Evolutionary conservation across 2,113 vertebrate genomes (phyloP), one percentile per base, ranked within the genome.

Genomic region (Isurus oxyrinchus): DNA sequence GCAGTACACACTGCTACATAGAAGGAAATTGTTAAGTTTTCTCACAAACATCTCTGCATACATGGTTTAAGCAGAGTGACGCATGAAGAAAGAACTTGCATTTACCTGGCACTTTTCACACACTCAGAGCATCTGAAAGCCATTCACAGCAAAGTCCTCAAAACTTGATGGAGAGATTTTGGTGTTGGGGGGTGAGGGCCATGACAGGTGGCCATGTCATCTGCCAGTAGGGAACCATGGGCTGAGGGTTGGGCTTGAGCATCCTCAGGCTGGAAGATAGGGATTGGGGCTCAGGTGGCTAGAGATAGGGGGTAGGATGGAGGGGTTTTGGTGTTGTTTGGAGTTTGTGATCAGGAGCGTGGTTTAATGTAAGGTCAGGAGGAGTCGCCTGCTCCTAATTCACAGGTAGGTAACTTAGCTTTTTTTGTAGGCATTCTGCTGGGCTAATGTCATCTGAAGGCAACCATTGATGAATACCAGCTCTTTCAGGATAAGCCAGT

Each of bases 201-300:
- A 23, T 16, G 40, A 1, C 2, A 5, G 1, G 1, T 23, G 8
- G 21, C 5, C 25, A 19, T 3, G 5, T n/a, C 3, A 8, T 16
- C 76, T 84, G 76, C n/a, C n/a, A 84, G 13, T n/a, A 81, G 13
- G 16, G 76, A 11, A 14, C 13, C 35, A 40, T 84, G 79, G n/a
- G n/a, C 19, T 84, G 4, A 84, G n/a, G 79, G 40, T 3, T 19
- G 40, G n/a, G n/a, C 5, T 84, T 21, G 40, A 40, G n/a, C 14
- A 44, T 84, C 40, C 21, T 4, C 4, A 0, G 14, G 79, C 16
- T 84, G 35, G 14, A 11, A n/a, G 35, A n/a, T 35, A 7, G 13
- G 79, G 13, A 19, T 44, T 84, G 4, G n/a, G 14, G 79, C 4
- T 27, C 11, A 16, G n/a, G n/a, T 5, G 35, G 4, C 40, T 5